Percentiles rank a stretch among this genome's conserved stretches.
These are phyloP conservation scores for Galleria mellonella DNA, from an alignment of 1,140 invertebrate species.

Conservation along the genomic window DNA sequence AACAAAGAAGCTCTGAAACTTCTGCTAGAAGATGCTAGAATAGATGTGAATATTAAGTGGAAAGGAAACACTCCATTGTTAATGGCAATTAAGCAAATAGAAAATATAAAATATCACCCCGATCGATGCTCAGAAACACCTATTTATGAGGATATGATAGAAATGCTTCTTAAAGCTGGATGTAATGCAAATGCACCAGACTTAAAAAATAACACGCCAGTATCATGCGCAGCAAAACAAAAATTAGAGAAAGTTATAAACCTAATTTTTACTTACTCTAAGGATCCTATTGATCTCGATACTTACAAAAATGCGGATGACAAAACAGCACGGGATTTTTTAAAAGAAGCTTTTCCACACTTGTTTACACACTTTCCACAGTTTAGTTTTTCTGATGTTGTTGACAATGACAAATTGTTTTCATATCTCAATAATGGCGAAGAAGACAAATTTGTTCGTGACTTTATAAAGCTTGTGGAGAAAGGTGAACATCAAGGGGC, in stretches of 20 bases:
- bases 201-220: slow-evolving; percentile 75
- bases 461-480: slow-evolving; percentile 68
- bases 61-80: slow-evolving; percentile 78
- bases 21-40: slow-evolving; percentile 73
- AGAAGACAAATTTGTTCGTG: slow-evolving; percentile 75
- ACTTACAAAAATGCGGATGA: slow-evolving; percentile 73
- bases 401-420: slow-evolving; percentile 71
- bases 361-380: no score
- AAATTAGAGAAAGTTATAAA: slow-evolving; percentile 65
- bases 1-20: slow-evolving; percentile 72
- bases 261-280: slow-evolving; percentile 68
- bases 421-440: slow-evolving; percentile 75
- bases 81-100: slow-evolving; percentile 76
- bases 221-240: slow-evolving; percentile 78
- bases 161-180: slow-evolving; percentile 74
- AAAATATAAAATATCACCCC: slow-evolving; percentile 66
- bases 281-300: slow-evolving; percentile 75
- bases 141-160: slow-evolving; percentile 71
- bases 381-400: slow-evolving; percentile 61
- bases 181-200: slow-evolving; percentile 80
- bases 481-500: slow-evolving; percentile 64
- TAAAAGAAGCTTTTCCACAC: slow-evolving; percentile 78
- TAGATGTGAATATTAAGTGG: slow-evolving; percentile 73
- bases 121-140: slow-evolving; percentile 44
- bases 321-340: slow-evolving; percentile 73